These are phyloP conservation scores for Forbesichthys agassizii DNA, from an alignment of 2,113 vertebrate species.

Conservation along the genomic window DNA sequence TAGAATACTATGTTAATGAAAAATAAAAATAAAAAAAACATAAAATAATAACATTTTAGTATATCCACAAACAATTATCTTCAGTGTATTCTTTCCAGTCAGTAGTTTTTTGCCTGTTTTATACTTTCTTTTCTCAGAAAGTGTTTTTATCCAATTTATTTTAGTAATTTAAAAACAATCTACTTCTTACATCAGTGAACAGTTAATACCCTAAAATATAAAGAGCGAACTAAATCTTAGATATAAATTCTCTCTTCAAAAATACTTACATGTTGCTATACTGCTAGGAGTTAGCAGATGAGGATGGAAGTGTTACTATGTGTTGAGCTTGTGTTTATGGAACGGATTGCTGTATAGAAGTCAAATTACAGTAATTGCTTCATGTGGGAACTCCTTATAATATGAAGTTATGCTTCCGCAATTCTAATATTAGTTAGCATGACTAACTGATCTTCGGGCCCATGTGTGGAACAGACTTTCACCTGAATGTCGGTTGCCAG, in stretches of 20 bases:
- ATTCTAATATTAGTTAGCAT: constrained; percentile 11
- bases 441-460: background rate
- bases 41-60: constrained; percentile 39
- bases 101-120: constrained; percentile 56
- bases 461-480: constrained; percentile 6
- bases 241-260: constrained; percentile 82
- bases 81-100: constrained; percentile 53
- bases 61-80: constrained; percentile 48
- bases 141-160: background rate
- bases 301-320: constrained; percentile 4
- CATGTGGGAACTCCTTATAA: constrained; percentile 4
- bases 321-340: constrained; percentile 17
- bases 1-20: constrained; percentile 51
- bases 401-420: constrained; percentile 14
- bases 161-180: background rate
- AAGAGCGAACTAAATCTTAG: constrained; percentile 56
- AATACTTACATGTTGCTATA: constrained; percentile 83
- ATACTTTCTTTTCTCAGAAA: constrained; percentile 15
- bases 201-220: background rate
- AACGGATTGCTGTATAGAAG: background rate
- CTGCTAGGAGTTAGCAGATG: constrained; percentile 16
- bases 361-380: constrained; percentile 8
- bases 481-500: constrained; percentile 6
- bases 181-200: background rate
- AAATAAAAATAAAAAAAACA: constrained; percentile 25